Evolutionary conservation across 2,797 vertebrate species (phyloP), one percentile per base, ranked within the genome.

Genomic region (Myoxocephalus aenaeus): DNA sequence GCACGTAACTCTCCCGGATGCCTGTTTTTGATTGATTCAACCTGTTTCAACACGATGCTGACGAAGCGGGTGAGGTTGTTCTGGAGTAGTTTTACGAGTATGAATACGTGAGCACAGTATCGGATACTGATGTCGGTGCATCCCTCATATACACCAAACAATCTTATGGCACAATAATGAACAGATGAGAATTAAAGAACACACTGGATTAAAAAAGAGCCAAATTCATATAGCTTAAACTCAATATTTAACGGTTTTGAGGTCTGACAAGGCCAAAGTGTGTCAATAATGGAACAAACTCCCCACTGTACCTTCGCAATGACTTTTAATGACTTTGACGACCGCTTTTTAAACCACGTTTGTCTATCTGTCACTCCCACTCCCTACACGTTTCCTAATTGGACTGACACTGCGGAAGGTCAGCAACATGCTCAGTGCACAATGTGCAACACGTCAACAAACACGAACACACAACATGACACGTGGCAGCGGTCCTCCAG

Each of bases 331-430:
- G 75, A 81, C 36, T 69, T 51, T 14, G 42, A 65, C 44, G 34
- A 7, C 51, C 70, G 69, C 68, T 69, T 65, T 76, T 69, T n/a
- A 74, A 54, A 70, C 29, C 48, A 25, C 66, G 70, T 74, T 67
- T 64, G 51, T 69, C 27, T 64, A 51, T 69, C 27, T 36, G 13
- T 77, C 72, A 61, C 70, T 82, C 70, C 38, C 61, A 20, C 69
- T 61, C 32, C 25, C 63, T 77, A 69, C 10, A 1, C 77, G 70
- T 87, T 86, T 86, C 69, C 61, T 74, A 79, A 79, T 53, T 83
- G 81, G 71, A 90, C 74, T 86, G 80, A 86, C 81, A 84, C 40
- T 25, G 70, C 15, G 59, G 63, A 84, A 86, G 87, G 79, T 89
- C 83, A 84, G 69, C 70, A 46, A 59, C 79, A 70, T 74, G 81